These are phyloP conservation scores for Oligia strigilis DNA, from an alignment of 2,888 invertebrate genomes.

Conservation along the genomic window DNA sequence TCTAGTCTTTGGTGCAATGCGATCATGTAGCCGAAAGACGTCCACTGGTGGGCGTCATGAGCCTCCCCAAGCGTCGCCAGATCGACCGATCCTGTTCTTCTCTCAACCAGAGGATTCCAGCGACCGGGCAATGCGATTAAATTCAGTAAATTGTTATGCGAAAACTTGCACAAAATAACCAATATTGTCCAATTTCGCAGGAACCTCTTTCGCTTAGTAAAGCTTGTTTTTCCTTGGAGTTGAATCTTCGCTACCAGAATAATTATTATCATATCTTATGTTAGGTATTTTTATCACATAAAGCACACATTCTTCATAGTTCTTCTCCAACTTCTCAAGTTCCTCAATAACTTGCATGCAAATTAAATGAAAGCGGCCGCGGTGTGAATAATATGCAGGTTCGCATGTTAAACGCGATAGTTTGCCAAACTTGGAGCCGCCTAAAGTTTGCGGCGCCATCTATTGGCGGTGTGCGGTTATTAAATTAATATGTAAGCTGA, in stretches of 20 bases:
- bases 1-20: background rate
- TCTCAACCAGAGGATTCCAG: background rate
- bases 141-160: background rate
- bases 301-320: background rate
- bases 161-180: background rate
- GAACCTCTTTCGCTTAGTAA: background rate
- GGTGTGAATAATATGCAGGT: slow-evolving; percentile 58
- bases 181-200: background rate
- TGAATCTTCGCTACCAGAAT: background rate
- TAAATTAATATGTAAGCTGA: slow-evolving; percentile 32
- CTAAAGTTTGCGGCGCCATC: slow-evolving; percentile 44
- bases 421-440: slow-evolving; percentile 31
- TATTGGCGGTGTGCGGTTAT: slow-evolving; percentile 44
- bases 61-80: background rate
- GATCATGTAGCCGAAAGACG: background rate
- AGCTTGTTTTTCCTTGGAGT: background rate
- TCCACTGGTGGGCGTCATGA: no score
- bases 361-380: slow-evolving; percentile 54
- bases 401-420: slow-evolving; percentile 30
- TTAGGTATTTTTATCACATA: slow-evolving; percentile 3
- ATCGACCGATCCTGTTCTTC: background rate
- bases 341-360: slow-evolving; percentile 40
- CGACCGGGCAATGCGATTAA: background rate
- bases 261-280: background rate
- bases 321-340: slow-evolving; percentile 26